Evolutionary conservation across 2,888 invertebrate species (phyloP).

Genomic region (Drosophila quinaria): DNA sequence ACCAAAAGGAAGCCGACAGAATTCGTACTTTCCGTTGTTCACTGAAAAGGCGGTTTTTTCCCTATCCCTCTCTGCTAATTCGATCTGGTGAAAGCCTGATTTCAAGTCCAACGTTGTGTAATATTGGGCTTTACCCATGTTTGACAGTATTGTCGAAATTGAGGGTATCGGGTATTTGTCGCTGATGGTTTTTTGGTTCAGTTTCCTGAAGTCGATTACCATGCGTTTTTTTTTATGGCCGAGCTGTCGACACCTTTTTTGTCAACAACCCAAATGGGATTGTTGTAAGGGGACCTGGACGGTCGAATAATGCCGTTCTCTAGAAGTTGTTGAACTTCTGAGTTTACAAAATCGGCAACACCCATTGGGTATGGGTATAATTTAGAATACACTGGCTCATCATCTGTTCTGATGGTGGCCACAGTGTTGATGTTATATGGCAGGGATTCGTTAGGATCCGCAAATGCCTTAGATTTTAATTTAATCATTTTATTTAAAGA

Average conservation of each 20-base stretch:
- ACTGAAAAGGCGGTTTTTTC: constrained; percentile 6
- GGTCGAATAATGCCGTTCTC: constrained; percentile 1
- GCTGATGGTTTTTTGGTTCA: constrained; percentile 10
- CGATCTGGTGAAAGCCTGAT: constrained; percentile 14
- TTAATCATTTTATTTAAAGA: constrained; percentile 1
- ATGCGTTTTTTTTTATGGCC: constrained; percentile 11
- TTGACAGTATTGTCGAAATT: constrained; percentile 13
- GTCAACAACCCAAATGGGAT: constrained; percentile 16
- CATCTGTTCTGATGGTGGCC: constrained; percentile 12
- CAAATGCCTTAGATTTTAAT: constrained; percentile 3
- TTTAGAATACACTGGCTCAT: constrained; percentile 22
- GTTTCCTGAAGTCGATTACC: constrained; percentile 17
- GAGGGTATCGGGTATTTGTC: constrained; percentile 16
- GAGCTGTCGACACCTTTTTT: constrained; percentile 14
- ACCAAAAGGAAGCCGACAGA: constrained; percentile 3
- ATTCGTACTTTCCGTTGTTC: constrained; percentile 7
- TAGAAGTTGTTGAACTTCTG: constrained; percentile 19
- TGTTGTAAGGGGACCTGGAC: constrained; percentile 12
- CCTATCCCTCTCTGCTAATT: background rate
- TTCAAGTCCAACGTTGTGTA: constrained; percentile 13
- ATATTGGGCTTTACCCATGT: constrained; percentile 2
- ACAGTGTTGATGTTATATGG: constrained; percentile 15
- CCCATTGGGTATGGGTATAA: constrained; percentile 23
- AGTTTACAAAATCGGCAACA: constrained; percentile 23
- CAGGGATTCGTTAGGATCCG: constrained; percentile 7